Evolutionary conservation across 2,797 vertebrate genomes (phyloP), one percentile per base, ranked within the genome.

Genomic region (Hemibagrus guttatus): DNA sequence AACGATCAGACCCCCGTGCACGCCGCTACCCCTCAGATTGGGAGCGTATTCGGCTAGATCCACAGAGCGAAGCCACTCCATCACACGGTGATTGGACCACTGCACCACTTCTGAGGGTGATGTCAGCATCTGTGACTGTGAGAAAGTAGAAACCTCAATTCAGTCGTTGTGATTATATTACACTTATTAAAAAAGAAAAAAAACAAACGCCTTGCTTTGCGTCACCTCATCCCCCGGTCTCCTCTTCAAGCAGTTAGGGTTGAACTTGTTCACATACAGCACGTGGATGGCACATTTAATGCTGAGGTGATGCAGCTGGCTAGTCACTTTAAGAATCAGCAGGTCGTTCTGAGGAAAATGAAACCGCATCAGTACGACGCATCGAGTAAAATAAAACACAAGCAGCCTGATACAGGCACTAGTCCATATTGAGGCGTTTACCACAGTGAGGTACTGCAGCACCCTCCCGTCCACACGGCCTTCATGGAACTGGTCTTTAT

Each of bases 11-110:
- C 98, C 98, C 1, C 98, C 98, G 0, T 99, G 98, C 64, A 99
- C 98, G 0, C 98, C 98, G 0, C 98, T 99, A 88, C 98, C 98
- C 85, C 98, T 94, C 89, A 99, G 96, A 92, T 99, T 99, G 26
- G 98, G 98, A 0, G 98, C 98, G 0, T 99, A 99, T 89, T 99
- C 98, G 0, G 98, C 98, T 91, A 99, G 95, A 89, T 99, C 98
- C 75, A 98, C 98, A 0, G 98, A 98, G 31, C 98, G 91, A 81
- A 99, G 94, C 98, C 98, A 99, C 88, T 99, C 98, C 98, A 99
- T 99, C 91, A 99, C 98, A 46, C 98, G 93, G 92, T 99, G 98
- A 90, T 99, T 99, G 76, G 98, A 99, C 98, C 98, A 99, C 91
- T 99, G 98, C 16, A 98, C 95, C 78, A 99, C 98, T 83, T 99